A percentile compares a stretch with the other conserved stretches of the same genome.
phyloP scores from a whole-genome alignment of 2,888 invertebrate genomes.

The Drosophila kambysellisi region DNA sequence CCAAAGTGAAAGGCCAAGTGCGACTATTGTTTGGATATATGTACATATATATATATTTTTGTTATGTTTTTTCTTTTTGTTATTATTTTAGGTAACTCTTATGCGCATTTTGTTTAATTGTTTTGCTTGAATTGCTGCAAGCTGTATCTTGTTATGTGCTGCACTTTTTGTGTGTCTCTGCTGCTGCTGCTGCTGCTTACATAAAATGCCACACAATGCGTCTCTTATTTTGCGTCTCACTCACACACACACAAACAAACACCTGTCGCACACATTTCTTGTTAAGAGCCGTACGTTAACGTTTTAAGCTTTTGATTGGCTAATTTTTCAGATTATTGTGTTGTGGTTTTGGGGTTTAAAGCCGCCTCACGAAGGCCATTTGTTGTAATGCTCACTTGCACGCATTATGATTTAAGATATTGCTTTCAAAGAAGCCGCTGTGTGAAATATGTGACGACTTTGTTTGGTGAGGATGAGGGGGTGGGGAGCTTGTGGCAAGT shows the following conservation, averaged over 20 bases:
- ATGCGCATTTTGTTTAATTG: conserved; percentile 53
- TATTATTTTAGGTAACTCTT: conserved; percentile 15
- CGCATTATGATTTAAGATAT: conserved; percentile 62
- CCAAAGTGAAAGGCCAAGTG: conserved; percentile 55
- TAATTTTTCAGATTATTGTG: conserved; percentile 50
- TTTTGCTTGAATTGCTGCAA: conserved; percentile 44
- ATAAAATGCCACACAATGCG: conserved; percentile 50
- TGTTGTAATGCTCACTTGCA: conserved; percentile 66
- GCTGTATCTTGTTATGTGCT: conserved; percentile 56
- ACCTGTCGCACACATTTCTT: conserved; percentile 41
- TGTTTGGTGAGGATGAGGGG: neutral
- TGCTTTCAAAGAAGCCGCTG: conserved; percentile 61
- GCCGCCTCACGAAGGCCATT: conserved; percentile 60
- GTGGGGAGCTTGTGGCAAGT: neutral
- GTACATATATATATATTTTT: neutral
- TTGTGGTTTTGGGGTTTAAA: conserved; percentile 10
- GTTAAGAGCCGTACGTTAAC: conserved; percentile 36
- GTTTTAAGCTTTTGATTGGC: conserved; percentile 50
- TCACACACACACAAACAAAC: conserved; percentile 7
- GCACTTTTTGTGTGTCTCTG: conserved; percentile 52
- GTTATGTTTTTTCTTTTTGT: conserved; percentile 7
- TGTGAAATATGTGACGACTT: conserved; percentile 47
- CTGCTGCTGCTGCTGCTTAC: conserved; percentile 38
- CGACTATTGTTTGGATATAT: conserved; percentile 9
- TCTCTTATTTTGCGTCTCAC: conserved; percentile 28